Evolutionary conservation across 2,113 vertebrate genomes (phyloP).

Genomic region (Neomonachus schauinslandi): DNA sequence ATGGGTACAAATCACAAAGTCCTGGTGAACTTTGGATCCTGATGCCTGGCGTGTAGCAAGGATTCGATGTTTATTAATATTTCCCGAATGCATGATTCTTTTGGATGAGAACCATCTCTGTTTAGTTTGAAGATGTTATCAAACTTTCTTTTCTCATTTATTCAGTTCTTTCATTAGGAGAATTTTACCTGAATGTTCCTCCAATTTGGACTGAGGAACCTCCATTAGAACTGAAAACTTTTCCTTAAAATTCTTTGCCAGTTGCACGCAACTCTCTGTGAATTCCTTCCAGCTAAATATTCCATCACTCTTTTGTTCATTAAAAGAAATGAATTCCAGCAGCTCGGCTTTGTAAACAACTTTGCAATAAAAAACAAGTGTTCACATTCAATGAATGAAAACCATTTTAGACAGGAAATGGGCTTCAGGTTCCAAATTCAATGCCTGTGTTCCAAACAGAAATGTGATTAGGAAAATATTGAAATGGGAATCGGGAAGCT

Average conservation of each 20-base stretch:
- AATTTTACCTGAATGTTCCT: conserved; percentile 54
- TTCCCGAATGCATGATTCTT: neutral
- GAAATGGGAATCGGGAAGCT: neutral
- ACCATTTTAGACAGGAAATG: conserved; percentile 72
- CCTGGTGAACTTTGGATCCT: neutral
- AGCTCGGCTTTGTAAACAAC: conserved; percentile 78
- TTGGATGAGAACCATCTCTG: neutral
- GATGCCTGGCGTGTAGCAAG: neutral
- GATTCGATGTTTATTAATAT: conserved; percentile 20
- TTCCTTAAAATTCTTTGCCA: conserved; percentile 57
- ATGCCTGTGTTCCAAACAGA: conserved; percentile 57
- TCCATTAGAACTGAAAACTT: conserved; percentile 49
- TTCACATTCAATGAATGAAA: conserved; percentile 69
- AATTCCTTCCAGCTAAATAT: conserved; percentile 78
- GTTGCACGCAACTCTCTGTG: conserved; percentile 53
- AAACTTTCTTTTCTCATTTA: neutral
- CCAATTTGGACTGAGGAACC: neutral
- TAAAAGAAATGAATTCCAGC: conserved; percentile 78
- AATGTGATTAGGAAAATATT: conserved; percentile 63
- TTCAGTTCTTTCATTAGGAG: conserved; percentile 47
- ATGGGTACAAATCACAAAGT: neutral
- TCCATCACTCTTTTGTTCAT: conserved; percentile 74
- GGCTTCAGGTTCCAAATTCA: conserved; percentile 67
- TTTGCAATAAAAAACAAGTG: conserved; percentile 74
- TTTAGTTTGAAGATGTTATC: conserved; percentile 59